phyloP scores from a whole-genome alignment of 2,888 invertebrate genomes.

The Pammene fasciana region DNA sequence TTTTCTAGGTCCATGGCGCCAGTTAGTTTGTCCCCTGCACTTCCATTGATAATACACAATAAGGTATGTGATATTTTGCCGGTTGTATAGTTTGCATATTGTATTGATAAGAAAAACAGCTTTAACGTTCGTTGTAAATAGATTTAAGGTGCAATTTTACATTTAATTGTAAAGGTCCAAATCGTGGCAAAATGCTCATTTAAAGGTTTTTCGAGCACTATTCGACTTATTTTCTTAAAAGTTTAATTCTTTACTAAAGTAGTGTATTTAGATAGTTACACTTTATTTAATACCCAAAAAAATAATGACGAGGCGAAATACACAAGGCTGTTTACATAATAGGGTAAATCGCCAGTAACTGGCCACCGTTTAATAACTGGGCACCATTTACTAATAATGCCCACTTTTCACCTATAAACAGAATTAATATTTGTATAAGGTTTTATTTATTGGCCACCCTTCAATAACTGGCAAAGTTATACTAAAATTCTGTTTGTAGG shows the following conservation, averaged over 20 bases:
- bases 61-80: constrained; percentile 73
- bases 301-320: no score
- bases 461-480: no score
- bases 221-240: no score
- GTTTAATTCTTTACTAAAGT: neutral
- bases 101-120: constrained; percentile 63
- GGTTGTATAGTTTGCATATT: constrained; percentile 71
- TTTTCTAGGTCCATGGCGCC: neutral
- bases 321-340: no score
- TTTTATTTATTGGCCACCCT: no score
- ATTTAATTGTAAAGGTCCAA: constrained; percentile 42
- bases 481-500: no score
- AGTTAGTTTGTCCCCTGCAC: constrained; percentile 23
- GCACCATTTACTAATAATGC: no score
- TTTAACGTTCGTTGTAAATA: constrained; percentile 59
- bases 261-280: constrained; percentile 25
- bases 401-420: no score
- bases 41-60: constrained; percentile 44
- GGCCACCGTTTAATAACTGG: no score
- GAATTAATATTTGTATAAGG: no score
- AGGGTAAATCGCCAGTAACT: no score
- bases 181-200: constrained; percentile 32
- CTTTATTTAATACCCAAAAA: neutral
- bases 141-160: constrained; percentile 56
- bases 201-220: constrained; percentile 1